Evolutionary conservation across 2,113 vertebrate species (phyloP).

Genomic region (Mellivora capensis): DNA sequence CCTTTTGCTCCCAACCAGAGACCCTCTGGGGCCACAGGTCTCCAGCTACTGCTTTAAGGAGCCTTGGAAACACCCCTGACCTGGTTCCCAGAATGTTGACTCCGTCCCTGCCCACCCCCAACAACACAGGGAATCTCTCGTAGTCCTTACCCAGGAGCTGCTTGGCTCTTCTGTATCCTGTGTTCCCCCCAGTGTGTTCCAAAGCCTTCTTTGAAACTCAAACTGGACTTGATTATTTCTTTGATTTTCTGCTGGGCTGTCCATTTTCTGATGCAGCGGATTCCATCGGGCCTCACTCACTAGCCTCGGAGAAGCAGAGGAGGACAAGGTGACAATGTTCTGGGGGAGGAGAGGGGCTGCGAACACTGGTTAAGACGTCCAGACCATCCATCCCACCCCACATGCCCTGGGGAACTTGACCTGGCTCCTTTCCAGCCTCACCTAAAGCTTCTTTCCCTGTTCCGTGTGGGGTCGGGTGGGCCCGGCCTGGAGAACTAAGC

Average conservation of each 20-base stretch:
- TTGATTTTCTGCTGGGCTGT: neutral
- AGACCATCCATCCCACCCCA: rapidly evolving
- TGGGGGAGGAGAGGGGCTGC: rapidly evolving
- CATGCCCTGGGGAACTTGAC: neutral
- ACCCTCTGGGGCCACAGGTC: rapidly evolving
- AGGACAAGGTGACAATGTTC: rapidly evolving
- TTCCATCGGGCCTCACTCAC: neutral
- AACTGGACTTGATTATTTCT: neutral
- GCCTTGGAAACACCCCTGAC: neutral
- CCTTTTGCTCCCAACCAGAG: neutral
- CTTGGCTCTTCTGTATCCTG: neutral
- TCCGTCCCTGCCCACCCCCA: neutral
- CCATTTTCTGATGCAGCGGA: neutral
- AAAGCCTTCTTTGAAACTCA: neutral
- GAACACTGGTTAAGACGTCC: neutral
- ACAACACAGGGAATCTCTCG: neutral
- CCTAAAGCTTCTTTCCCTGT: neutral
- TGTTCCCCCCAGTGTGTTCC: neutral
- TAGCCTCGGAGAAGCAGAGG: neutral
- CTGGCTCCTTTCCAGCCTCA: neutral
- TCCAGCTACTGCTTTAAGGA: too few species aligned
- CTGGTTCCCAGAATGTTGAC: neutral
- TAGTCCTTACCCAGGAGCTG: neutral
- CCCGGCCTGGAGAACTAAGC: neutral
- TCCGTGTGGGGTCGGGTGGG: too few species aligned